phyloP scores from a whole-genome alignment of 2,113 vertebrate species.

The Ochotona curzoniae region DNA sequence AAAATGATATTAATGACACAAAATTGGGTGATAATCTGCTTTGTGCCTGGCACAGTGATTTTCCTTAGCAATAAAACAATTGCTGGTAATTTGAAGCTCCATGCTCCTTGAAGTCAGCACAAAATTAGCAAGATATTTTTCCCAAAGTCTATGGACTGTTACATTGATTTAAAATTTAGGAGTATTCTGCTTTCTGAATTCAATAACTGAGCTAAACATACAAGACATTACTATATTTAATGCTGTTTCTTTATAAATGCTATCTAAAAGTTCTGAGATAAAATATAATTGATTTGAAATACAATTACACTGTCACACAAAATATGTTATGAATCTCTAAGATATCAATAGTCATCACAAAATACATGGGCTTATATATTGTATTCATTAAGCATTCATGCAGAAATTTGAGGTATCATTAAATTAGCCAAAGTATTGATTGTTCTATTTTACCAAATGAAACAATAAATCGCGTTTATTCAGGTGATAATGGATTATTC shows the following conservation, averaged over 20 bases:
- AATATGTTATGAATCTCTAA: not conserved
- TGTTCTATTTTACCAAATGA: not conserved
- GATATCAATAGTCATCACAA: not conserved
- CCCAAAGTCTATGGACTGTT: not conserved
- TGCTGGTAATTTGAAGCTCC: not conserved
- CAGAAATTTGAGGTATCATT: not conserved
- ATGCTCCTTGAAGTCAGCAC: not conserved
- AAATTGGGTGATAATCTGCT: not conserved
- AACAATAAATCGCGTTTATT: not conserved
- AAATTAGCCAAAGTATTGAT: not conserved
- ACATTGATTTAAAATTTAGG: not conserved
- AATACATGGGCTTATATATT: not conserved
- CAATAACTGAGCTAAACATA: not conserved
- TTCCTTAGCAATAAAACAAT: not conserved
- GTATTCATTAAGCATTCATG: not conserved
- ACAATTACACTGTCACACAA: not conserved
- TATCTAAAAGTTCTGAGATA: not conserved
- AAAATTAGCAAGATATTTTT: not conserved
- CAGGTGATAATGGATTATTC: not conserved
- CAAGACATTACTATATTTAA: not conserved
- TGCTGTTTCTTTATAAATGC: not conserved
- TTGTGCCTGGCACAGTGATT: not conserved
- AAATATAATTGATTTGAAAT: not conserved
- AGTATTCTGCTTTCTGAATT: not conserved
- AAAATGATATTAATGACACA: not conserved